Conservation (phyloP, 2,888 invertebrate species). For the Coleophora flavipennella region DNA sequence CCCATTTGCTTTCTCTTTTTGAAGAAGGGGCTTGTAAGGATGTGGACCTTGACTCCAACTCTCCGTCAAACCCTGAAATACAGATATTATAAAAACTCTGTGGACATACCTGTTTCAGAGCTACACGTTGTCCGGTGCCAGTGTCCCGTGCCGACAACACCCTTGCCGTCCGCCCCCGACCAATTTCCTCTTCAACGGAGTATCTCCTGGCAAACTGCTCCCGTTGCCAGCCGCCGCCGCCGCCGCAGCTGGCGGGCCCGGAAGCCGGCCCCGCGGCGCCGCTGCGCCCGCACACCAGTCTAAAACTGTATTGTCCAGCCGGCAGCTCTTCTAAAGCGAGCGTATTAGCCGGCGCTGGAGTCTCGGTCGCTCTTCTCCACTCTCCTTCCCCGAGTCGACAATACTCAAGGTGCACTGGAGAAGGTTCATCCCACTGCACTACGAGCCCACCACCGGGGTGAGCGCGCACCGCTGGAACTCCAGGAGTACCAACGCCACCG, state of each 20-base stretch:
- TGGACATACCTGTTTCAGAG: constrained; percentile 76
- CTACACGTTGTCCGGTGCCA: constrained; percentile 82
- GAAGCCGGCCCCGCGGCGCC: constrained; percentile 74
- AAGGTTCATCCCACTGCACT: constrained; percentile 69
- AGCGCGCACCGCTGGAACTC: constrained; percentile 68
- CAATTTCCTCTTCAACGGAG: constrained; percentile 75
- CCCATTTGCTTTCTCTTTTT: no score
- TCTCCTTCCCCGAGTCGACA: constrained; percentile 74
- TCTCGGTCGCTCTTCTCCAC: constrained; percentile 66
- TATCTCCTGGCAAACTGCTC: constrained; percentile 76
- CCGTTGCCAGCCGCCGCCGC: constrained; percentile 77
- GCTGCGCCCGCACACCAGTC: constrained; percentile 70
- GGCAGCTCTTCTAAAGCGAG: constrained; percentile 70
- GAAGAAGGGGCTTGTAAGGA: no score
- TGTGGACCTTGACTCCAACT: no score
- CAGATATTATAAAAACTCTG: no score
- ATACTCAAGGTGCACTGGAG: constrained; percentile 58
- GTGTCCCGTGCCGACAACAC: constrained; percentile 82
- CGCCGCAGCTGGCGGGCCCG: constrained; percentile 73
- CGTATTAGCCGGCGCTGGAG: constrained; percentile 52
- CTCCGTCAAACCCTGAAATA: no score
- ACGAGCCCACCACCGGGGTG: constrained; percentile 71
- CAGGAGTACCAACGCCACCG: constrained; percentile 57
- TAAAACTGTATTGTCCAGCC: constrained; percentile 81
- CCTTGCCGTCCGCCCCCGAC: constrained; percentile 81